A percentile compares a stretch with the other conserved stretches of the same genome.
Conservation (phyloP, 2,113 vertebrate species). For the Bothrops jararaca region DNA sequence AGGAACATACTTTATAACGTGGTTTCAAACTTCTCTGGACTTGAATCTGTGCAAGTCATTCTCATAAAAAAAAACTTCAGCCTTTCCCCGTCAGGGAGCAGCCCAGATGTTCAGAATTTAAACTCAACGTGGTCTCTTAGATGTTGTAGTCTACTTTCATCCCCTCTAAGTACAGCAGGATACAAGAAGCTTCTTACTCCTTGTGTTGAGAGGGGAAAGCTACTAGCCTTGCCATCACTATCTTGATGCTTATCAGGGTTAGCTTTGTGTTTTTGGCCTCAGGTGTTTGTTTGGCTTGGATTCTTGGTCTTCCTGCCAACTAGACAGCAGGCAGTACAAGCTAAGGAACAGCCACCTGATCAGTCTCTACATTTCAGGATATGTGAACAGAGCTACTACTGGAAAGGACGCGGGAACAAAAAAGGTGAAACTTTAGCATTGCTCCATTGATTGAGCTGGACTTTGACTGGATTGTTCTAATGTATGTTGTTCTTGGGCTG, state of each 20-base stretch:
- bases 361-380: conserved; percentile 31
- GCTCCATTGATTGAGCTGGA: too few species aligned
- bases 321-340: not conserved
- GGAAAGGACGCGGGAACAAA: conserved; percentile 39
- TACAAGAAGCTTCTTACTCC: not conserved
- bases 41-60: not conserved
- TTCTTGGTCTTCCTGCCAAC: conserved; percentile 45
- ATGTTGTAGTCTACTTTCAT: not conserved
- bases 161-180: not conserved
- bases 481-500: too few species aligned
- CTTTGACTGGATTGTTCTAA: too few species aligned
- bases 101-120: not conserved
- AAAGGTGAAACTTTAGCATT: too few species aligned
- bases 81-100: too few species aligned
- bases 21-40: rapidly evolving
- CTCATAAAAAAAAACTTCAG: not conserved
- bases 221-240: rapidly evolving
- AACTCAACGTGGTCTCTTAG: not conserved
- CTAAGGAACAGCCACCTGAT: conserved; percentile 49
- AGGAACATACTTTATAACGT: not conserved
- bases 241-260: not conserved
- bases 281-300: not conserved
- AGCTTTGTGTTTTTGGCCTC: conserved; percentile 23
- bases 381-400: conserved; percentile 31
- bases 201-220: rapidly evolving